Conservation (phyloP, 30 jellyfish, hydroid and myxozoan species). For the Rhopilema esculentum region DNA sequence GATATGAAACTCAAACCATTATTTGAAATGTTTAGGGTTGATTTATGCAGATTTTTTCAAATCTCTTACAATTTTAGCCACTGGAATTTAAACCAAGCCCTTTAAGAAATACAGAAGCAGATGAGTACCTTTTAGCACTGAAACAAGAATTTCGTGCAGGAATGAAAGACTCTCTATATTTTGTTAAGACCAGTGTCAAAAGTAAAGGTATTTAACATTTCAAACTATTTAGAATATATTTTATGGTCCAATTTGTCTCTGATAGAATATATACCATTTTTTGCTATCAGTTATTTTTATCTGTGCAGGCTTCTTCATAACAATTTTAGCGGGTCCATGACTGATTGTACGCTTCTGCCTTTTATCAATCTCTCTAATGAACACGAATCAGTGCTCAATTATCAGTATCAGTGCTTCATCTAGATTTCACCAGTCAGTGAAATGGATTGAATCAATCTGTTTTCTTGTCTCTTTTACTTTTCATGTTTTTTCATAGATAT, state of each 20-base stretch:
- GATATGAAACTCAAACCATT: background rate
- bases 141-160: constrained; percentile 93
- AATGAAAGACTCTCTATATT: constrained; percentile 89
- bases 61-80: constrained; percentile 43
- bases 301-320: too few relatives aligned
- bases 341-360: too few relatives aligned
- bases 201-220: constrained; percentile 54
- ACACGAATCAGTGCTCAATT: too few relatives aligned
- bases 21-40: background rate
- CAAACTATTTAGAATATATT: too few relatives aligned
- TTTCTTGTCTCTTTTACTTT: background rate
- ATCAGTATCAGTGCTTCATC: too few relatives aligned
- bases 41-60: background rate
- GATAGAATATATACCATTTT: too few relatives aligned
- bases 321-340: too few relatives aligned
- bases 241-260: too few relatives aligned
- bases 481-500: constrained; percentile 62
- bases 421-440: too few relatives aligned
- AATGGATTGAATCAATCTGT: too few relatives aligned
- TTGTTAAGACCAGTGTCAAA: constrained; percentile 60
- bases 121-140: constrained; percentile 85
- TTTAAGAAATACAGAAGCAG: constrained; percentile 86
- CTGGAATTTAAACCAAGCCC: constrained; percentile 89
- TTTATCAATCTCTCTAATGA: too few relatives aligned
- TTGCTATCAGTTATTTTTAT: too few relatives aligned